Percentiles rank a stretch among this genome's conserved stretches.
Conservation (phyloP, 2,888 invertebrate genomes). For the Chaitophorus viminalis region DNA sequence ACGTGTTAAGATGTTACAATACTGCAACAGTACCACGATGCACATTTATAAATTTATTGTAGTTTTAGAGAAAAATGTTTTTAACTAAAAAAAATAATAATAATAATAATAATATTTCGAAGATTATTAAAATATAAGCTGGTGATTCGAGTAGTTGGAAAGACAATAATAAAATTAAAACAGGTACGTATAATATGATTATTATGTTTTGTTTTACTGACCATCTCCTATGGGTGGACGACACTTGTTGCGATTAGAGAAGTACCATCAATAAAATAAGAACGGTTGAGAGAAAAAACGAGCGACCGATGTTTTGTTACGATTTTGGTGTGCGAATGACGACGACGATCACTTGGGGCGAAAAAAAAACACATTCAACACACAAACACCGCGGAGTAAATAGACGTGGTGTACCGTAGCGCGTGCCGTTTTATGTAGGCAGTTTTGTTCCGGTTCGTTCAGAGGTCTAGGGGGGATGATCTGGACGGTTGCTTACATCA, state of each 20-base stretch:
- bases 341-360: background rate
- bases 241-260: conserved; percentile 47
- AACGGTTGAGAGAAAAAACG: conserved; percentile 6
- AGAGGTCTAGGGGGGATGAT: conserved; percentile 60
- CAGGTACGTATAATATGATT: background rate
- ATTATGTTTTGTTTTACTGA: conserved; percentile 27
- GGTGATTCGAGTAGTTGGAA: background rate
- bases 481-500: conserved; percentile 48
- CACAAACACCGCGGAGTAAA: conserved; percentile 36
- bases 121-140: background rate
- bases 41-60: background rate
- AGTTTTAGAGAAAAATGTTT: background rate
- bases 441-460: conserved; percentile 59
- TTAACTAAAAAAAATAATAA: too few relatives aligned
- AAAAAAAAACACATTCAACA: conserved; percentile 17
- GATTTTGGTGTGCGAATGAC: background rate
- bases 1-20: background rate
- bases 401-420: conserved; percentile 37
- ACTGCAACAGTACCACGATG: too few relatives aligned
- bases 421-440: conserved; percentile 55
- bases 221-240: conserved; percentile 57
- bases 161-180: background rate
- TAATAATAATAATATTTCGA: background rate
- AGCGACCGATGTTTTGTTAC: conserved; percentile 3
- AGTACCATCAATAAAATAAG: conserved; percentile 46